Percentiles rank a stretch among this genome's conserved stretches.
These are phyloP conservation scores for Notoglanidium macrostoma DNA, from an alignment of 2,797 vertebrate genomes.

Conservation along the genomic window DNA sequence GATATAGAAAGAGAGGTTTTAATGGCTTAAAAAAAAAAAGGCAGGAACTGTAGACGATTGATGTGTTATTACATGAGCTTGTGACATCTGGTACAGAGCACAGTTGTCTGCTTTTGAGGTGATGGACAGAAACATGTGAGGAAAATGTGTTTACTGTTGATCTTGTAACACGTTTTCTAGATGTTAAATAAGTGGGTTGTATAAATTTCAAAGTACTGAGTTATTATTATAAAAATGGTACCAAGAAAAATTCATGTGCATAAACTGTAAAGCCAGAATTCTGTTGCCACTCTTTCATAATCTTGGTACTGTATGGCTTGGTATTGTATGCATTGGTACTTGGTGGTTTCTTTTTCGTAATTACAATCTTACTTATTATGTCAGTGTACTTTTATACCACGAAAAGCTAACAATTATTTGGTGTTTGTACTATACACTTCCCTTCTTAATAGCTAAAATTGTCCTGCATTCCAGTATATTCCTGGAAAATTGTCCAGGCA, in stretches of 20 bases:
- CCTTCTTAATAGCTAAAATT: not conserved
- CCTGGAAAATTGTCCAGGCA: too few species aligned
- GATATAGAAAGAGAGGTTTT: slow-evolving; percentile 3
- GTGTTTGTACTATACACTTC: not conserved
- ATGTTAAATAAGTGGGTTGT: not conserved
- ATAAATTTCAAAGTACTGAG: not conserved
- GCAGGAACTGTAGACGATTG: not conserved
- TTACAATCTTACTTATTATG: too few species aligned
- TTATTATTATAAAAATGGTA: not conserved
- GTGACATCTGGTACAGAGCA: slow-evolving; percentile 16
- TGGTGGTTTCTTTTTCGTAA: not conserved
- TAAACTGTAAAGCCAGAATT: not conserved
- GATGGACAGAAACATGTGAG: not conserved
- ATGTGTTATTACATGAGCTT: not conserved
- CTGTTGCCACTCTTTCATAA: too few species aligned
- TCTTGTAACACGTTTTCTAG: not conserved
- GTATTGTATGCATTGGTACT: not conserved
- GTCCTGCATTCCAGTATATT: not conserved
- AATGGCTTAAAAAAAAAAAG: slow-evolving; percentile 11
- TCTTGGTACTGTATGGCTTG: not conserved
- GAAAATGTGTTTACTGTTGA: not conserved
- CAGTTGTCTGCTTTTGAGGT: not conserved
- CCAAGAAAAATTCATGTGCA: not conserved
- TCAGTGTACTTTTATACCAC: not conserved
- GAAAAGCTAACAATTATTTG: not conserved